These are phyloP conservation scores for Poecilobothrus nobilitatus DNA, from an alignment of 2,888 invertebrate species.

Conservation along the genomic window DNA sequence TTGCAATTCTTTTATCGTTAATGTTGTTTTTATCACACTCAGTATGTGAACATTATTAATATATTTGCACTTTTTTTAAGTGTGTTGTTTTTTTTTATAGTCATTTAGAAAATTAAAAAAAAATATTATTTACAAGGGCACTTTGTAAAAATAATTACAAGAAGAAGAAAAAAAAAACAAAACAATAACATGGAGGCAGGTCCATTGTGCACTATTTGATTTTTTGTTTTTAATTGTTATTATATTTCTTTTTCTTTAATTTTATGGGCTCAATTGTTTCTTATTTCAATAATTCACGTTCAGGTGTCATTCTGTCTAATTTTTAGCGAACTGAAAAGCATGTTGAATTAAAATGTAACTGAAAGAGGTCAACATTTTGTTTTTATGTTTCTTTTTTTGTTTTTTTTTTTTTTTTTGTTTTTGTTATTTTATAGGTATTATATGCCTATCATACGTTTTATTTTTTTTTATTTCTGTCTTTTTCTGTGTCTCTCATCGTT, in stretches of 20 bases:
- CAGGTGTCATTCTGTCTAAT: conserved; percentile 2
- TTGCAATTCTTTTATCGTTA: no score
- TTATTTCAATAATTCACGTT: neutral
- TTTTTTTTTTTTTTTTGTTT: no score
- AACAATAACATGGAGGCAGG: neutral
- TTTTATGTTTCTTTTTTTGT: no score
- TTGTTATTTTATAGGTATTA: no score
- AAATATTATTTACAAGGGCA: conserved; percentile 3
- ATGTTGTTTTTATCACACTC: no score
- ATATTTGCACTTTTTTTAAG: neutral
- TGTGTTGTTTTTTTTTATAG: neutral
- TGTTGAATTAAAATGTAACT: neutral
- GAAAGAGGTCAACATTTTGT: conserved; percentile 4
- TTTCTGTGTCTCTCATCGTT: no score
- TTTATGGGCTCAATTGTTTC: neutral
- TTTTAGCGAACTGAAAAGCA: neutral
- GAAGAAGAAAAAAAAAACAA: neutral
- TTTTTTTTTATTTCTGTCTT: no score
- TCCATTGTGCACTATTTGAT: neutral
- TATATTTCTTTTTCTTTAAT: neutral
- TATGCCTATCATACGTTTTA: no score
- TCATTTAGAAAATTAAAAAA: neutral
- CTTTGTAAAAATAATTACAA: neutral
- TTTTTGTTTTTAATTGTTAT: neutral
- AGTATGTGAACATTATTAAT: no score